phyloP scores from a whole-genome alignment of 1,140 invertebrate genomes.

The Trachymyrmex septentrionalis region DNA sequence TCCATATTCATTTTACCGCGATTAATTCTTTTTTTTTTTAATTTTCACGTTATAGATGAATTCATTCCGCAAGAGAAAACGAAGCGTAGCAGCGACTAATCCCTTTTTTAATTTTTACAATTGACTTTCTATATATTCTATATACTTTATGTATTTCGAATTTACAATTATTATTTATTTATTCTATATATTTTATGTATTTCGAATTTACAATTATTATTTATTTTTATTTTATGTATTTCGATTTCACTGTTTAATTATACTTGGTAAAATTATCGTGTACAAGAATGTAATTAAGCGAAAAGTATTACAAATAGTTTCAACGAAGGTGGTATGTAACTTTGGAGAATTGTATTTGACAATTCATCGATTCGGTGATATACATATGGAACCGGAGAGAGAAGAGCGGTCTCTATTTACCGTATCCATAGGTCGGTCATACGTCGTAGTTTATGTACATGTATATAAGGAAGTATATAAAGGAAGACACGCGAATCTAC shows the following conservation, averaged over 20 bases:
- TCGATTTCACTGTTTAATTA: neutral
- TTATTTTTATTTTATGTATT: neutral
- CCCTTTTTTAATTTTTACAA: neutral
- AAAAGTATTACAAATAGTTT: neutral
- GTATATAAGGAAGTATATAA: neutral
- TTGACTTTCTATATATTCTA: conserved; percentile 8
- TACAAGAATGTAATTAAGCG: neutral
- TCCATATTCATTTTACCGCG: conserved; percentile 5
- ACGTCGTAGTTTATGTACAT: neutral
- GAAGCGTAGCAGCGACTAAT: neutral
- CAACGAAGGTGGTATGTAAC: neutral
- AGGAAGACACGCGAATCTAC: conserved; percentile 11
- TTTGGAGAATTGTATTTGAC: conserved; percentile 34
- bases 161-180: no score
- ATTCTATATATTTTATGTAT: no score
- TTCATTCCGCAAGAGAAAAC: neutral
- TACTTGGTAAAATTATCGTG: neutral
- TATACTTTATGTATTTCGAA: neutral
- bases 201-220: no score
- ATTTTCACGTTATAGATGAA: neutral
- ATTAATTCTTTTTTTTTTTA: neutral
- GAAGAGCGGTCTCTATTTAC: conserved; percentile 14
- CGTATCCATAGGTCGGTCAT: conserved; percentile 14
- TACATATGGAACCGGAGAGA: neutral
- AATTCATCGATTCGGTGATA: conserved; percentile 20